Percentiles rank a stretch among this genome's conserved stretches.
These are phyloP conservation scores for Pollenia angustigena DNA, from an alignment of 2,888 invertebrate species.

Conservation along the genomic window DNA sequence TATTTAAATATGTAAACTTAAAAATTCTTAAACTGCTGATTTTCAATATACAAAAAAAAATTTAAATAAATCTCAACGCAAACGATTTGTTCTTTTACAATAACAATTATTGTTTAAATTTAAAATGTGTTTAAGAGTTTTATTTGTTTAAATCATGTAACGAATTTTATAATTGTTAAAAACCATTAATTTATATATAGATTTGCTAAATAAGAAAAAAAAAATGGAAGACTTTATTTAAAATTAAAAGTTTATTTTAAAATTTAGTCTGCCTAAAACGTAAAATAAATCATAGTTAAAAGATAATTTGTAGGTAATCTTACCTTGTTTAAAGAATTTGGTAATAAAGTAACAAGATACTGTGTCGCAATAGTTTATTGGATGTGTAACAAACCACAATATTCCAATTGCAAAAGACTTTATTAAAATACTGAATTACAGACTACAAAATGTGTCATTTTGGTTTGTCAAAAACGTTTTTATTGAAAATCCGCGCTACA, in stretches of 20 bases:
- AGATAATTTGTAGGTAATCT: not conserved
- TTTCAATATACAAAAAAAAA: not conserved
- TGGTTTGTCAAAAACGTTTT: too few relatives aligned
- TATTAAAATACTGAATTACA: too few relatives aligned
- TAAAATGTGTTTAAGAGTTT: not conserved
- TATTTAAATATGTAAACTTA: not conserved
- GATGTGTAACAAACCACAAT: too few relatives aligned
- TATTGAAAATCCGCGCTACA: too few relatives aligned
- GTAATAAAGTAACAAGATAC: not conserved
- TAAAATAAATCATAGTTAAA: constrained; percentile 6
- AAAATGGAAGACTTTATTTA: not conserved
- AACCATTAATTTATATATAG: too few relatives aligned
- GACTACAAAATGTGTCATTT: too few relatives aligned
- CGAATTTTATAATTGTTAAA: too few relatives aligned
- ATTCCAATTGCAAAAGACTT: too few relatives aligned
- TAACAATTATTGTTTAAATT: constrained; percentile 36
- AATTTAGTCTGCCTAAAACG: not conserved
- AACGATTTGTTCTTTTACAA: constrained; percentile 28
- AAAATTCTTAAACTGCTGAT: not conserved
- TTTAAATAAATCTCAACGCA: not conserved
- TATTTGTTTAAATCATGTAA: not conserved
- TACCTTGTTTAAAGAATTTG: not conserved
- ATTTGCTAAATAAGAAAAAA: too few relatives aligned
- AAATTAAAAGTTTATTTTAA: not conserved
- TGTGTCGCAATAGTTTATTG: not conserved